Evolutionary conservation across 2,113 vertebrate genomes (phyloP), one percentile per base, ranked within the genome.

Genomic region (Agapornis roseicollis): DNA sequence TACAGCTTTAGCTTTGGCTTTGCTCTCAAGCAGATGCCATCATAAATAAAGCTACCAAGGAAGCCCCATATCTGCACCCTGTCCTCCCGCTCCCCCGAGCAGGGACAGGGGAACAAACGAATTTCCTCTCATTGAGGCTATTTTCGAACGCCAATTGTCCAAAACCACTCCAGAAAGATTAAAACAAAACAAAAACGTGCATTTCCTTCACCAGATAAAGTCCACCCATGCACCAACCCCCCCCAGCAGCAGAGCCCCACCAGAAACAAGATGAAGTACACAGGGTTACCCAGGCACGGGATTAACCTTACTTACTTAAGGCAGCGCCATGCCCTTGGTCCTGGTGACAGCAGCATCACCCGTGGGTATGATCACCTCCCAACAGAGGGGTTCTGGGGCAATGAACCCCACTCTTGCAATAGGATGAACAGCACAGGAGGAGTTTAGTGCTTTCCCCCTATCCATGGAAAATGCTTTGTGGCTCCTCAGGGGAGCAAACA

Each of bases 121-220:
- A 77, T 85, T 97, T 97, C 97, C 97, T 97, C 95, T 95, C 82
- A 96, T 96, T 97, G 96, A 97, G 93, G 14, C 87, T 94, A 95
- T 96, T 97, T 95, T 94, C 83, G 77, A 95, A 93, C 85, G 19
- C 24, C 93, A 73, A 97, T 97, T 97, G 94, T 97, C 89, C 68
- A 1, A 92, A 84, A 76, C 47, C 81, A 42, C 20, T 87, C 85
- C 88, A 95, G 85, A 93, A 83, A 70, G 86, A 94, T 50, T 31
- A 69, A 92, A 88, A 89, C 73, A 93, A 90, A 79, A 85, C 81
- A 94, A 94, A 94, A 82, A 80, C 80, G 35, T 90, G 79, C 85
- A 79, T 96, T 97, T 93, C 96, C 94, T 88, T 41, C 80, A 42
- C 15, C 78, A 84, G 85, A 92, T 70, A 35, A 80, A 90, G 25